phyloP scores from a whole-genome alignment of 2,888 invertebrate species.

The Pilophorus perplexus region DNA sequence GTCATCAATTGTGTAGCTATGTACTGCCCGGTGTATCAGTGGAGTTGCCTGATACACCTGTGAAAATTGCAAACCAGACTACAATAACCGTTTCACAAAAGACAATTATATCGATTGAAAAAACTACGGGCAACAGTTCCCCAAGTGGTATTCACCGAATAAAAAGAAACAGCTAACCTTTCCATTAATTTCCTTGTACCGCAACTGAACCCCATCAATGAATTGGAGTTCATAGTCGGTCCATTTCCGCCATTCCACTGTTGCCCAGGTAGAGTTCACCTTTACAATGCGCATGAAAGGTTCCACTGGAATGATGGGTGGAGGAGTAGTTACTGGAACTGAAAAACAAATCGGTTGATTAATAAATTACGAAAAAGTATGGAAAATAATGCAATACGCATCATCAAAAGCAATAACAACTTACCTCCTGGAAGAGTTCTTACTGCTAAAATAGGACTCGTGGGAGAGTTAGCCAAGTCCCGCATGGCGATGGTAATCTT shows the following conservation, averaged over 20 bases:
- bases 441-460: slow-evolving; percentile 73
- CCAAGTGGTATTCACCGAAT: too few species aligned
- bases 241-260: slow-evolving; percentile 78
- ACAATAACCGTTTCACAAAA: too few species aligned
- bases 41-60: slow-evolving; percentile 78
- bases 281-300: slow-evolving; percentile 70
- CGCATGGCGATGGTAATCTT: slow-evolving; percentile 75
- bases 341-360: neutral
- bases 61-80: too few species aligned
- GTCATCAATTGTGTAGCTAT: slow-evolving; percentile 72
- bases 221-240: slow-evolving; percentile 75
- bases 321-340: slow-evolving; percentile 55
- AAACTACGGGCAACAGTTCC: too few species aligned
- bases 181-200: slow-evolving; percentile 77
- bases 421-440: slow-evolving; percentile 61
- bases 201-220: slow-evolving; percentile 83
- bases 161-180: slow-evolving; percentile 57
- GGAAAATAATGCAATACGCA: neutral
- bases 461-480: slow-evolving; percentile 73
- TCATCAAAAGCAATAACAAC: neutral
- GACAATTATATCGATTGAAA: too few species aligned
- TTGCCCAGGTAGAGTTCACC: slow-evolving; percentile 74
- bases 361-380: too few species aligned
- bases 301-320: slow-evolving; percentile 66
- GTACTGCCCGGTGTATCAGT: slow-evolving; percentile 77